Percentiles rank a stretch among this genome's conserved stretches.
Evolutionary conservation across 2,888 invertebrate species (phyloP).

Genomic region (Harpalus rufipes): DNA sequence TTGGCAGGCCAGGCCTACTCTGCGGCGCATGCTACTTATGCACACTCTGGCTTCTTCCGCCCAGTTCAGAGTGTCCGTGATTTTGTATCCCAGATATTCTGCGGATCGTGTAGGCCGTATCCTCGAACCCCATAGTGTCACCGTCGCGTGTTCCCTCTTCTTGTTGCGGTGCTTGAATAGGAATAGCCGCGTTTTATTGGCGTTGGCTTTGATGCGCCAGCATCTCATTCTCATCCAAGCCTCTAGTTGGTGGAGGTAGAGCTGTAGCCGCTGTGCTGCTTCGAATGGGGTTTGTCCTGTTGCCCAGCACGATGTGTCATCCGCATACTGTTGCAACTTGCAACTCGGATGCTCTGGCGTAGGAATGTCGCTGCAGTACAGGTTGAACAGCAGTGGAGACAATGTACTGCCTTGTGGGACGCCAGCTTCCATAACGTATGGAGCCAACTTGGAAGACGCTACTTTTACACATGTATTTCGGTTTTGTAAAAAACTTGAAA

Average conservation of each 20-base stretch:
- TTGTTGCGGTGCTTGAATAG: too few species aligned
- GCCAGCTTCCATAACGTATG: neutral
- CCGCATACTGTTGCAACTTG: neutral
- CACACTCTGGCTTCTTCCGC: too few species aligned
- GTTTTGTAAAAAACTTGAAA: neutral
- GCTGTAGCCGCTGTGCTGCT: neutral
- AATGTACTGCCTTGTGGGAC: neutral
- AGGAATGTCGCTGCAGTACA: too few species aligned
- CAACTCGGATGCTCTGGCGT: neutral
- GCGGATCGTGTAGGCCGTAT: too few species aligned
- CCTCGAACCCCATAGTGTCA: too few species aligned
- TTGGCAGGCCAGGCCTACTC: too few species aligned
- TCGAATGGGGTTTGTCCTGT: neutral
- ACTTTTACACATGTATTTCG: neutral
- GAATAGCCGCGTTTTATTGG: neutral
- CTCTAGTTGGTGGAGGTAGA: neutral
- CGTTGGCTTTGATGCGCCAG: neutral
- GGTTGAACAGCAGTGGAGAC: neutral
- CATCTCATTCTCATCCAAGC: neutral
- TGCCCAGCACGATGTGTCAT: neutral
- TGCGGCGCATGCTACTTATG: too few species aligned
- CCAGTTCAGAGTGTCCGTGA: too few species aligned
- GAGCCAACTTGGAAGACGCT: neutral
- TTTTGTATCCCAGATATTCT: too few species aligned
- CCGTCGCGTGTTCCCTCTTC: too few species aligned